Conservation (phyloP, 1,140 invertebrate genomes). For the Melitaea cinxia region DNA sequence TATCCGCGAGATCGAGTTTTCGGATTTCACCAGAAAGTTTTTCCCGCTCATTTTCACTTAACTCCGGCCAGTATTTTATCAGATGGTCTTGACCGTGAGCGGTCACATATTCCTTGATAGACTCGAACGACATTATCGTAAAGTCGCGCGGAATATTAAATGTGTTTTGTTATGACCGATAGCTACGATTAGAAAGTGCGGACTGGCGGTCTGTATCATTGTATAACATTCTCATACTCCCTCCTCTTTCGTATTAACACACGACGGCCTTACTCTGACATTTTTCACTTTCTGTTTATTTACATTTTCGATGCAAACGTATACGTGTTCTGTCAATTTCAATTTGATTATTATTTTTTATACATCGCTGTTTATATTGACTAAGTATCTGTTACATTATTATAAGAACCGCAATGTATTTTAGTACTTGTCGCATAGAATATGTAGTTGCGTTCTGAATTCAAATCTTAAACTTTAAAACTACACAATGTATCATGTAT, state of each 20-base stretch:
- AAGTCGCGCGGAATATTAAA: constrained; percentile 32
- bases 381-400: background rate
- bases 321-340: constrained; percentile 17
- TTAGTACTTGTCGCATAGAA: background rate
- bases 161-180: constrained; percentile 46
- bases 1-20: constrained; percentile 86
- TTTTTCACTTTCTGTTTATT: constrained; percentile 41
- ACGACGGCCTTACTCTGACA: constrained; percentile 55
- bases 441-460: constrained; percentile 2
- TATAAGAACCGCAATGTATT: constrained; percentile 6
- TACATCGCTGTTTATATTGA: background rate
- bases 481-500: no score
- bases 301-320: constrained; percentile 41
- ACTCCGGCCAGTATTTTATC: constrained; percentile 90
- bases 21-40: constrained; percentile 84
- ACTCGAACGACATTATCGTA: constrained; percentile 63
- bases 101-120: constrained; percentile 63
- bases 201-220: constrained; percentile 51
- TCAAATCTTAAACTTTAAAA: background rate
- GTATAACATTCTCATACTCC: constrained; percentile 62
- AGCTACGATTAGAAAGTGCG: constrained; percentile 74
- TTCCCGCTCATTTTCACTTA: constrained; percentile 85
- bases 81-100: constrained; percentile 90
- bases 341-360: background rate
- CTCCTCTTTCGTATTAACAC: constrained; percentile 59